Evolutionary conservation across 2,113 vertebrate species (phyloP), one percentile per base, ranked within the genome.

Genomic region (Lipophrys pholis): DNA sequence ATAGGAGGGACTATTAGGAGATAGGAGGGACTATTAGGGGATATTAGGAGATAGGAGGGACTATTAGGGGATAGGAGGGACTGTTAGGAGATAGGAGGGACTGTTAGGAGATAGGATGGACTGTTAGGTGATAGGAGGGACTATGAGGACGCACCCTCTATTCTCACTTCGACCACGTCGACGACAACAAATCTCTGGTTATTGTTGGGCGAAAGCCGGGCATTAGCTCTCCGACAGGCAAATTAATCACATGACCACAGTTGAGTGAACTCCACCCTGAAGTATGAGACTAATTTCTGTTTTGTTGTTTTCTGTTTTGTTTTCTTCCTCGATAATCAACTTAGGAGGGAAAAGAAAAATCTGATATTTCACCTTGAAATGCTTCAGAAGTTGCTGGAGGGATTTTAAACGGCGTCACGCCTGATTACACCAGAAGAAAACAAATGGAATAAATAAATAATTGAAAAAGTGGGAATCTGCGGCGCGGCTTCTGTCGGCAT

Each of bases 211-310:
- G 11, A 73, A 77, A 67, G 70, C 73, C 54, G 50, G 60, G 77
- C 86, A 70, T 86, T 83, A 78, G 84, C 71, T 73, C 43, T 80
- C 76, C 76, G 85, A 64, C 73, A 82, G 73, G 82, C 69, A 71
- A 73, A 89, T 90, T 86, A 87, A 87, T 90, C 88, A 90, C 83
- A 80, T 83, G 84, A 87, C 81, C 73, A 74, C 85, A 83, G 90
- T 87, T 89, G 74, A 80, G 76, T 78, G 88, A 90, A 79, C 84
- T 85, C 83, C 67, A 68, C 74, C 73, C 84, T 83, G 85, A 86
- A 87, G 82, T 87, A 86, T 83, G 85, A 87, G 86, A 69, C 81
- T 86, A 69, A 78, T 91, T 84, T 81, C 76, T 86, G 81, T 78
- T 82, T 78, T 69, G 2, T 30, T 30, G 21, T 30, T 30, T 30